phyloP scores from a whole-genome alignment of 2,888 invertebrate genomes.

The Serrognathus titanus region DNA sequence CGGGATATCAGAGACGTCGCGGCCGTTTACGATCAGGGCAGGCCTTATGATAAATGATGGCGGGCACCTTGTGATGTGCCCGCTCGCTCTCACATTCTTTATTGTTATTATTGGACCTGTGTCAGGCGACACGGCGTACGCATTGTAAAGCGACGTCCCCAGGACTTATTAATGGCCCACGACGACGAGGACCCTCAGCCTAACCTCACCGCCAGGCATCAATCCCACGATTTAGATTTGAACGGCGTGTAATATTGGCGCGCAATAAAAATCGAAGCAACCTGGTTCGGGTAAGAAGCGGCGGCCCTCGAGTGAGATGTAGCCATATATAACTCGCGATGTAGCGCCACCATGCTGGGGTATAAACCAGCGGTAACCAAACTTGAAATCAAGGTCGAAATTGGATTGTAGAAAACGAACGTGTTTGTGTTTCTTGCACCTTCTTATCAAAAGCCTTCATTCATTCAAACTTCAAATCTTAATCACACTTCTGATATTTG shows the following conservation, averaged over 20 bases:
- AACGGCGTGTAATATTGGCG: neutral
- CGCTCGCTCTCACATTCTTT: neutral
- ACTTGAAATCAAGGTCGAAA: slow-evolving; percentile 25
- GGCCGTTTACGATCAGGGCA: slow-evolving; percentile 25
- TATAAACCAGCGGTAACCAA: slow-evolving; percentile 20
- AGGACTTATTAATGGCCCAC: too few relatives aligned
- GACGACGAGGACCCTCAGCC: too few relatives aligned
- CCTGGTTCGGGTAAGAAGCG: slow-evolving; percentile 21
- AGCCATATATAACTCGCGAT: slow-evolving; percentile 32
- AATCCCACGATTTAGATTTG: too few relatives aligned
- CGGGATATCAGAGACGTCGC: slow-evolving; percentile 7
- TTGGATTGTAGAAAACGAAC: neutral
- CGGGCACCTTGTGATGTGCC: slow-evolving; percentile 16
- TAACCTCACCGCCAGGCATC: too few relatives aligned
- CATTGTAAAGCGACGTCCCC: neutral
- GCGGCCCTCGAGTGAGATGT: slow-evolving; percentile 32
- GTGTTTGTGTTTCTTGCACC: neutral
- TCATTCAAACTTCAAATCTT: too few relatives aligned
- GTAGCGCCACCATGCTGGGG: slow-evolving; percentile 35
- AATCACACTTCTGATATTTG: too few relatives aligned
- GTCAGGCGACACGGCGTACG: neutral
- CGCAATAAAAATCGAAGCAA: slow-evolving; percentile 24
- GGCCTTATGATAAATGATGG: slow-evolving; percentile 26
- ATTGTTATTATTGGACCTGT: slow-evolving; percentile 1
- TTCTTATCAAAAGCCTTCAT: too few relatives aligned